Conservation (phyloP, 2,113 vertebrate species). For the Pseudonaja textilis region DNA sequence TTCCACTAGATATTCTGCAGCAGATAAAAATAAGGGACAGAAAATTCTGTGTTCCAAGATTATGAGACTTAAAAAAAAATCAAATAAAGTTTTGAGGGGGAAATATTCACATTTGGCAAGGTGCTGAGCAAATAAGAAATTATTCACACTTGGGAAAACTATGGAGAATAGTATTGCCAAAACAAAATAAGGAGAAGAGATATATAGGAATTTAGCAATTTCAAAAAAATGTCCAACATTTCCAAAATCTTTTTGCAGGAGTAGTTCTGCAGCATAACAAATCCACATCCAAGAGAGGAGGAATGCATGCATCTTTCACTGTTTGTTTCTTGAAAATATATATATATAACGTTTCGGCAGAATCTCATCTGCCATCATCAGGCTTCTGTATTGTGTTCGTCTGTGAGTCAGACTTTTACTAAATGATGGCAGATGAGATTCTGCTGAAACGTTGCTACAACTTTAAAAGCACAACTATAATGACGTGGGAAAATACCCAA, state of each 20-base stretch:
- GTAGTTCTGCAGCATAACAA: not conserved
- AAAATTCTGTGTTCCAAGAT: not conserved
- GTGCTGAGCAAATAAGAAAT: not conserved
- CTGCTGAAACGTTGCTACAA: too few relatives aligned
- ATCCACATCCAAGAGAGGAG: not conserved
- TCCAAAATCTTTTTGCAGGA: not conserved
- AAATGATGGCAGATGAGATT: too few relatives aligned
- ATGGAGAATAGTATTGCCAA: not conserved
- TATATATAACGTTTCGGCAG: too few relatives aligned
- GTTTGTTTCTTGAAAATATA: not conserved
- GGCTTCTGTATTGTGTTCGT: too few relatives aligned
- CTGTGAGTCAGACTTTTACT: too few relatives aligned
- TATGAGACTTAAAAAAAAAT: not conserved
- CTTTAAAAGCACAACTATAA: too few relatives aligned
- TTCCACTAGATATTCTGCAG: slow-evolving; percentile 89
- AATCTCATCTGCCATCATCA: too few relatives aligned
- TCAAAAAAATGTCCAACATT: not conserved
- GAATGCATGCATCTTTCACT: not conserved
- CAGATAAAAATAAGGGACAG: not conserved
- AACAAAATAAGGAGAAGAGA: not conserved
- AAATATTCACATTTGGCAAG: not conserved
- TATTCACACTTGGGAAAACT: not conserved
- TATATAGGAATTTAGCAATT: not conserved
- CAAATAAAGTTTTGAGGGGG: not conserved
- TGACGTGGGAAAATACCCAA: too few relatives aligned